These are phyloP conservation scores for Cephalopholis sonnerati DNA, from an alignment of 2,113 vertebrate species.

Conservation along the genomic window DNA sequence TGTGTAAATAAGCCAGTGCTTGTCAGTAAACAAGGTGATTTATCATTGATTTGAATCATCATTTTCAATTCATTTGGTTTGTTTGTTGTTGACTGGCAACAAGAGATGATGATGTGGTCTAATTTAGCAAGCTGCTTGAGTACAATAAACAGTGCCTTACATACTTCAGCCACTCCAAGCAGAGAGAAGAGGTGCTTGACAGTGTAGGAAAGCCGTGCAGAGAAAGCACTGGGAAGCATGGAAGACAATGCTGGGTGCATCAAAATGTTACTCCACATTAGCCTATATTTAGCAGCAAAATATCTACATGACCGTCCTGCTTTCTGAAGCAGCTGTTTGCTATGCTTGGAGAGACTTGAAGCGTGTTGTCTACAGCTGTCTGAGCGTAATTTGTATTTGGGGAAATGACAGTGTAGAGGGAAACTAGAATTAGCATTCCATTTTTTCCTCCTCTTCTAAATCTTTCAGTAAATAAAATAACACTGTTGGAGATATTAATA, in stretches of 20 bases:
- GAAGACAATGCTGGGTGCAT: background rate
- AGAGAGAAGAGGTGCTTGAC: background rate
- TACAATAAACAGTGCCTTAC: background rate
- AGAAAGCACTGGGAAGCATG: background rate
- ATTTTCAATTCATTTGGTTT: background rate
- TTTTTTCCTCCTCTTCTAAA: background rate
- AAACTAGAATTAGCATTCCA: background rate
- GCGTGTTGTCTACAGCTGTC: constrained; percentile 37
- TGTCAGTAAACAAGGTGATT: background rate
- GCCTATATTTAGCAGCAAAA: constrained; percentile 22
- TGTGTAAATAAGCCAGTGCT: background rate
- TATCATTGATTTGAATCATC: background rate
- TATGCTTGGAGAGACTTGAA: constrained; percentile 6
- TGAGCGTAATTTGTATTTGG: constrained; percentile 6
- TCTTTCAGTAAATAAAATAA: background rate
- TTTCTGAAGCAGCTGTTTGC: constrained; percentile 26
- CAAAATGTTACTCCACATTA: constrained; percentile 3
- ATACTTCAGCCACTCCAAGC: background rate
- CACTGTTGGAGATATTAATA: background rate
- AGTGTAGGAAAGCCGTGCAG: background rate
- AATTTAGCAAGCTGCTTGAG: background rate
- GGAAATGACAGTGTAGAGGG: background rate
- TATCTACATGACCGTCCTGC: background rate
- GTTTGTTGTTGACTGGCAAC: background rate
- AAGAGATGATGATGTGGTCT: background rate